Percentiles rank a stretch among this genome's conserved stretches.
Conservation (phyloP, 2,113 vertebrate genomes). For the Spilogale gracilis region DNA sequence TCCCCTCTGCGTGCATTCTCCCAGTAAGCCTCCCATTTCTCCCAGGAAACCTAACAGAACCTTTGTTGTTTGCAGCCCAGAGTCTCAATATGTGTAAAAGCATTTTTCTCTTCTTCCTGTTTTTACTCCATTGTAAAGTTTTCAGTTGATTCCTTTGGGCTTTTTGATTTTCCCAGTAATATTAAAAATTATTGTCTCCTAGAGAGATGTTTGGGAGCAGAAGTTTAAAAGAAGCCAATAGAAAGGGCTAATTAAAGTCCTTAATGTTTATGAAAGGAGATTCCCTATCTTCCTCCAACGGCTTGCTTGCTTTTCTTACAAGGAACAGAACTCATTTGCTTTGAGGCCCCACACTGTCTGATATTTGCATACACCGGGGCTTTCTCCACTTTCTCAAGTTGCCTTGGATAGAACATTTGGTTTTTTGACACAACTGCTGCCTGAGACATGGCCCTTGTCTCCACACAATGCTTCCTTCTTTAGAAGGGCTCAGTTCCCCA, state of each 20-base stretch:
- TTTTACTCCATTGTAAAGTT: constrained; percentile 25
- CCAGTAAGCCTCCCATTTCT: neutral
- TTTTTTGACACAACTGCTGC: neutral
- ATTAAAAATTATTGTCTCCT: neutral
- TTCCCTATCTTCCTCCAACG: constrained; percentile 9
- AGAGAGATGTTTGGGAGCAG: constrained; percentile 15
- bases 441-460: neutral
- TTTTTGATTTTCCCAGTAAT: constrained; percentile 51
- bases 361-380: neutral
- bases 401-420: neutral
- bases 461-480: neutral
- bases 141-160: constrained; percentile 48
- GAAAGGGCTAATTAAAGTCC: constrained; percentile 13
- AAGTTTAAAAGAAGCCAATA: constrained; percentile 42
- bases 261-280: constrained; percentile 46
- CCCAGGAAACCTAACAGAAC: neutral
- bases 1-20: neutral
- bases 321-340: neutral
- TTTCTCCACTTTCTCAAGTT: neutral
- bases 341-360: neutral
- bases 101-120: constrained; percentile 45
- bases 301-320: neutral
- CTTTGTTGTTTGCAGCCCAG: neutral
- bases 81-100: neutral
- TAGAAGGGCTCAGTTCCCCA: neutral